A percentile compares a stretch with the other conserved stretches of the same genome.
Evolutionary conservation across 2,888 invertebrate genomes (phyloP).

Genomic region (Serripes groenlandicus): DNA sequence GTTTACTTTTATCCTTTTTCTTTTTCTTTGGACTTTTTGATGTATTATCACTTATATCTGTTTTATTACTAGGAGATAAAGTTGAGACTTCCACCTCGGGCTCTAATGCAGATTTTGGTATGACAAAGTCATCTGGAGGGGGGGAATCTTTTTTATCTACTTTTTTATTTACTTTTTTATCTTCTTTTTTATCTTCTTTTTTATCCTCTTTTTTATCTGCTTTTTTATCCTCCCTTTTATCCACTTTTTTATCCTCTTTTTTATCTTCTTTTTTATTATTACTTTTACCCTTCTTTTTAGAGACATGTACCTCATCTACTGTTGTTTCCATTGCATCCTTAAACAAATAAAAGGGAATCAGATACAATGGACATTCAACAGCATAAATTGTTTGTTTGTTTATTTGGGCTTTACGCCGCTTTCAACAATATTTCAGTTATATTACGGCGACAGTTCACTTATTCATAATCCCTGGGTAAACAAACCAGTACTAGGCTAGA

Average conservation of each 20-base stretch:
- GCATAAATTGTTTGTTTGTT: too few relatives aligned
- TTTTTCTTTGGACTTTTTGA: slow-evolving; percentile 69
- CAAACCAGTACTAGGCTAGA: too few relatives aligned
- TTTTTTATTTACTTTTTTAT: slow-evolving; percentile 17
- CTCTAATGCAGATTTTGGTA: slow-evolving; percentile 43
- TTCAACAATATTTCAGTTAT: too few relatives aligned
- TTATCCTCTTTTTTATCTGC: neutral
- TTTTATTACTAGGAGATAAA: slow-evolving; percentile 18
- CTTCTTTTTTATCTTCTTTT: neutral
- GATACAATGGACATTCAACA: too few relatives aligned
- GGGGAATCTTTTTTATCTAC: slow-evolving; percentile 50
- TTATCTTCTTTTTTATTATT: slow-evolving; percentile 43
- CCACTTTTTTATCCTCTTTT: too few relatives aligned
- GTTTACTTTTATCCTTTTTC: slow-evolving; percentile 66
- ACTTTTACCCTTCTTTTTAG: slow-evolving; percentile 58
- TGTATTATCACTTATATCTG: slow-evolving; percentile 50
- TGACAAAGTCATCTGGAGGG: slow-evolving; percentile 57
- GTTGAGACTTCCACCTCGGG: slow-evolving; percentile 31
- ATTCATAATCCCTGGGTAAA: too few relatives aligned
- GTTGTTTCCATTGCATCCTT: slow-evolving; percentile 66
- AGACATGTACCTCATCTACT: slow-evolving; percentile 35
- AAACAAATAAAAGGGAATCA: too few relatives aligned
- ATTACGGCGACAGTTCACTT: too few relatives aligned
- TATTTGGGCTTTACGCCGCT: too few relatives aligned
- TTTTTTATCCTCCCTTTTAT: too few relatives aligned